Evolutionary conservation across 2,888 invertebrate genomes (phyloP), one percentile per base, ranked within the genome.

Genomic region (Melitaea athalia): DNA sequence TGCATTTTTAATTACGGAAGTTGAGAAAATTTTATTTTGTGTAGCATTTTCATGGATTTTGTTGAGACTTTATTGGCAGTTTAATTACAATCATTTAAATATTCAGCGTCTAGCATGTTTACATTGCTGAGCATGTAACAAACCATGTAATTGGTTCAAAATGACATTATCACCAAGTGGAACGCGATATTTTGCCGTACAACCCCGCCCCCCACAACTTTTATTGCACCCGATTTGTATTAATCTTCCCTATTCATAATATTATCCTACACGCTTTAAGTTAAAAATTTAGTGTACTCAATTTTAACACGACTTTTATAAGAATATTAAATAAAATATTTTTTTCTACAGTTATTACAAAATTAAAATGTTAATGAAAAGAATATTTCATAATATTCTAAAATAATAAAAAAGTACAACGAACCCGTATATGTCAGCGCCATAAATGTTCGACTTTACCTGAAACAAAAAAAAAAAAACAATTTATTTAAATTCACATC

Each of bases 391-490:
- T 53, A 53, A 31, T 12, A 5, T 52, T 24, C 11, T 52, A 24
- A 52, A 31, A 14, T 53, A 53, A 12, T 53, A 14, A 31, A 53
- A 31, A 53, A 55, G 24, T 33, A 33, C 8, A 55, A 33, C 6
- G 53, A 14, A 31, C 17, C 17, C 33, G 14, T 14, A 31, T 38
- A 38, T 8, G 31, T 14, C 53, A 33, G n/a, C 53, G 7, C 7
- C 33, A 12, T 2, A 14, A 55, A 12, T 14, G 17, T 47, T 47
- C 3, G 50, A 14, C 8, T 14, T 33, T 24, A 55, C 53, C 53
- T 55, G 31, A 53, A 53, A 53, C 53, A 53, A 53, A 53, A 53
- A 53, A 1, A 53, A 14, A 52, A 52, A 11, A 11, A 53, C 31
- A 53, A 14, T 31, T 55, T 53, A 53, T 53, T 53, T 33, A 7